Percentiles rank a stretch among this genome's conserved stretches.
Conservation (phyloP, 2,888 invertebrate genomes). For the Ochropleura plecta region DNA sequence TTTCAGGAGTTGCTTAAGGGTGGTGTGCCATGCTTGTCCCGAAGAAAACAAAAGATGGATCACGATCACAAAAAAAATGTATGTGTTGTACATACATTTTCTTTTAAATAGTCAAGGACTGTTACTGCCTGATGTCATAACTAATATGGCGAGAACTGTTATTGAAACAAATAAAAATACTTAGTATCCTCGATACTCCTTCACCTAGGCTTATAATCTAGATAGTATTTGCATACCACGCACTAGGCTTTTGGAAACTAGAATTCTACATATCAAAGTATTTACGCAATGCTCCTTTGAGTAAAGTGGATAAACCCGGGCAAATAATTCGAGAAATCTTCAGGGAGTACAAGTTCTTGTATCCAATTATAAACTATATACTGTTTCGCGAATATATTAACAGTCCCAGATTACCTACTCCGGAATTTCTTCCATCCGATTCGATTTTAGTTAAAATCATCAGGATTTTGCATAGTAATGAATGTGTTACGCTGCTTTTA, state of each 20-base stretch:
- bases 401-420: conserved; percentile 28
- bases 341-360: conserved; percentile 25
- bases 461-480: conserved; percentile 39
- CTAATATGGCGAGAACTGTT: no score
- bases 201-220: not conserved
- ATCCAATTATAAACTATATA: conserved; percentile 36
- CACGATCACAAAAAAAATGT: no score
- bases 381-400: conserved; percentile 34
- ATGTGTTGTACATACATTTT: no score
- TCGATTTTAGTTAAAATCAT: conserved; percentile 29
- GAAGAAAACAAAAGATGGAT: no score
- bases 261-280: not conserved
- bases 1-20: no score
- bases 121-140: no score
- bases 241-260: not conserved
- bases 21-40: no score
- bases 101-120: no score
- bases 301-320: conserved; percentile 8
- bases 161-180: not conserved
- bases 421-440: conserved; percentile 28
- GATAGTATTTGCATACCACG: not conserved
- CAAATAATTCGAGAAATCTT: conserved; percentile 14
- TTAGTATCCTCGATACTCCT: no score
- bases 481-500: conserved; percentile 7
- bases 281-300: conserved; percentile 8